Percentiles rank a stretch among this genome's conserved stretches.
phyloP scores from a whole-genome alignment of 2,888 invertebrate genomes.

The Lacanobia wlatinum region DNA sequence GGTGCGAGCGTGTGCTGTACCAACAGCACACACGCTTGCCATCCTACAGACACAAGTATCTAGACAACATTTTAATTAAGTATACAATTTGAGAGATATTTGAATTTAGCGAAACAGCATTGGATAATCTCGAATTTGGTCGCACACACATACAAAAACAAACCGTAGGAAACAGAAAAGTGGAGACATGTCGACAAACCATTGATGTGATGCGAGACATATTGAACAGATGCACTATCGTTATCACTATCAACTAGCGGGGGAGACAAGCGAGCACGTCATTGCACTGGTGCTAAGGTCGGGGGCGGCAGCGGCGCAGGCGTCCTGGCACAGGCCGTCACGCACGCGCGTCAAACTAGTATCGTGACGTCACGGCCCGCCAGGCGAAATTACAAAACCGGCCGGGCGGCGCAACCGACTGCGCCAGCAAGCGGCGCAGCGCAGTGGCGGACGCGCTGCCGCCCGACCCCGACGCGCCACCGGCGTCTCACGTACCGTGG shows the following conservation, averaged over 20 bases:
- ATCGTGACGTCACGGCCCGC: constrained; percentile 89
- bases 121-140: constrained; percentile 22
- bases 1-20: constrained; percentile 64
- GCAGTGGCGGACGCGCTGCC: constrained; percentile 89
- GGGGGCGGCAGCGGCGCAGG: constrained; percentile 86
- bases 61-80: constrained; percentile 39
- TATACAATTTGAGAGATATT: constrained; percentile 22
- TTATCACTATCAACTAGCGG: constrained; percentile 67
- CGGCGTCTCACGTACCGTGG: constrained; percentile 87
- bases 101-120: constrained; percentile 15
- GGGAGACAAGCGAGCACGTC: constrained; percentile 85
- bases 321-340: constrained; percentile 88
- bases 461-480: constrained; percentile 89
- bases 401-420: constrained; percentile 83
- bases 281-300: constrained; percentile 86
- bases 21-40: constrained; percentile 67
- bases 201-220: constrained; percentile 18
- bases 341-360: constrained; percentile 89
- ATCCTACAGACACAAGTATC: constrained; percentile 59
- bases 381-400: constrained; percentile 90
- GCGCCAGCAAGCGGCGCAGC: constrained; percentile 81
- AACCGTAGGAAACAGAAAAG: constrained; percentile 19
- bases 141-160: constrained; percentile 38
- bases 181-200: constrained; percentile 47
- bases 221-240: constrained; percentile 54